These are phyloP conservation scores for Azemiops feae DNA, from an alignment of 2,113 vertebrate genomes.

Conservation along the genomic window DNA sequence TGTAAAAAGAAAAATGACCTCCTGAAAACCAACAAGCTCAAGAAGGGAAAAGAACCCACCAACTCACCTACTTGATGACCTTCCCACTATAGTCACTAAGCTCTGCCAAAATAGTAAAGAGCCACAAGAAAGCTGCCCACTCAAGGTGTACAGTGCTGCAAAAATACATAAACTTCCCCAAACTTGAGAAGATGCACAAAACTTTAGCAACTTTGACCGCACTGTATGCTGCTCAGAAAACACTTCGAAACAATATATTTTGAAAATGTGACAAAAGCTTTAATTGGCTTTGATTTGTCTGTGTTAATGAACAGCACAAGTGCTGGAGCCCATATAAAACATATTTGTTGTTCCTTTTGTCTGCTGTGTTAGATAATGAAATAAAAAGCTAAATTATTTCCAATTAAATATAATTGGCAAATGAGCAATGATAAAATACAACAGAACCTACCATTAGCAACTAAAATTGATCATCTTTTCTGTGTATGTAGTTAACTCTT, in stretches of 20 bases:
- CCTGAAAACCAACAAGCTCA: neutral
- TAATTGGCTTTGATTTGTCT: slow-evolving; percentile 61
- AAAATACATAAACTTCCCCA: slow-evolving; percentile 20
- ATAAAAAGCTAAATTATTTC: slow-evolving; percentile 75
- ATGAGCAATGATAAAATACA: slow-evolving; percentile 67
- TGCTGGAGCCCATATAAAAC: slow-evolving; percentile 62
- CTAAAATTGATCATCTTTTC: slow-evolving; percentile 65
- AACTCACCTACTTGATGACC: neutral
- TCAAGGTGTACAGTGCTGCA: neutral
- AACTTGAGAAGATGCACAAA: neutral
- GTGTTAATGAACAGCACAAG: slow-evolving; percentile 66
- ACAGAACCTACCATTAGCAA: slow-evolving; percentile 70
- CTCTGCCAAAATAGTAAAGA: neutral
- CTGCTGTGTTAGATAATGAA: slow-evolving; percentile 71
- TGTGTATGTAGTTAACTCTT: slow-evolving; percentile 48
- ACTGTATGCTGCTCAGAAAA: neutral
- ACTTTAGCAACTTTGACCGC: neutral
- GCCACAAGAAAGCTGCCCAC: neutral
- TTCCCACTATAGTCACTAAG: neutral
- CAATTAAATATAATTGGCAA: slow-evolving; percentile 72
- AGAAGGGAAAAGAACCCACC: neutral
- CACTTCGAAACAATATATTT: slow-evolving; percentile 39
- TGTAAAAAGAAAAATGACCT: neutral
- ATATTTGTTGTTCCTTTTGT: slow-evolving; percentile 70
- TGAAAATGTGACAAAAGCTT: slow-evolving; percentile 58